These are phyloP conservation scores for Echinometra lucunter DNA, from an alignment of 53 echinoderm and acorn worm genomes.

Conservation along the genomic window DNA sequence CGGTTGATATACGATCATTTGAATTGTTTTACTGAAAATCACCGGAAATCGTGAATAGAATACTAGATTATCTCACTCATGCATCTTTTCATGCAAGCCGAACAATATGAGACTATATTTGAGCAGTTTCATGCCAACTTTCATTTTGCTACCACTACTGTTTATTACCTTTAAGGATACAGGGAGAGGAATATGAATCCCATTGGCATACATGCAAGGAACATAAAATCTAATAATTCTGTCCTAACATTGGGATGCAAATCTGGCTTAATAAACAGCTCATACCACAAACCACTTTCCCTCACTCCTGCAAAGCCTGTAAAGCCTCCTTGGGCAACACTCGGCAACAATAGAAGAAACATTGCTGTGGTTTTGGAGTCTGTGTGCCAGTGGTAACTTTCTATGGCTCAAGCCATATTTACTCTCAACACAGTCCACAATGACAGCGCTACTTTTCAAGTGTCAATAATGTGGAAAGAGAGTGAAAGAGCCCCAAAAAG, in stretches of 20 bases:
- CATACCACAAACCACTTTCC: background rate
- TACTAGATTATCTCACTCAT: too few species aligned
- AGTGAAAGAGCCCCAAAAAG: background rate
- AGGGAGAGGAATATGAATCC: too few species aligned
- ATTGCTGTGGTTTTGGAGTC: conserved; percentile 30
- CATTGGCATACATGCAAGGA: too few species aligned
- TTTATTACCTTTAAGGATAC: too few species aligned
- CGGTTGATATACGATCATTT: too few species aligned
- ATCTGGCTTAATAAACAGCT: background rate
- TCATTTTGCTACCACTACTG: too few species aligned
- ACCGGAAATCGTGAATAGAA: too few species aligned
- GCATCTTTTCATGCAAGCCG: too few species aligned
- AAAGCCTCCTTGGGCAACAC: conserved; percentile 7
- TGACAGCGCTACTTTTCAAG: conserved; percentile 6
- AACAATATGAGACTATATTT: too few species aligned
- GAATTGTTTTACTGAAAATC: too few species aligned
- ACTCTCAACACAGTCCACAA: conserved; percentile 33
- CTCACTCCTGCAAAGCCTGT: background rate
- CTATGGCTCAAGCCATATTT: background rate
- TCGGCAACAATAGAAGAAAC: conserved; percentile 13
- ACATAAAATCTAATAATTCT: too few species aligned
- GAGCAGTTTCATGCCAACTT: too few species aligned
- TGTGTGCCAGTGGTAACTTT: background rate
- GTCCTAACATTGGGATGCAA: background rate
- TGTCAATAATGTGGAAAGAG: conserved; percentile 27